These are phyloP conservation scores for Acrobasis consociella DNA, from an alignment of 2,888 invertebrate species.

Conservation along the genomic window DNA sequence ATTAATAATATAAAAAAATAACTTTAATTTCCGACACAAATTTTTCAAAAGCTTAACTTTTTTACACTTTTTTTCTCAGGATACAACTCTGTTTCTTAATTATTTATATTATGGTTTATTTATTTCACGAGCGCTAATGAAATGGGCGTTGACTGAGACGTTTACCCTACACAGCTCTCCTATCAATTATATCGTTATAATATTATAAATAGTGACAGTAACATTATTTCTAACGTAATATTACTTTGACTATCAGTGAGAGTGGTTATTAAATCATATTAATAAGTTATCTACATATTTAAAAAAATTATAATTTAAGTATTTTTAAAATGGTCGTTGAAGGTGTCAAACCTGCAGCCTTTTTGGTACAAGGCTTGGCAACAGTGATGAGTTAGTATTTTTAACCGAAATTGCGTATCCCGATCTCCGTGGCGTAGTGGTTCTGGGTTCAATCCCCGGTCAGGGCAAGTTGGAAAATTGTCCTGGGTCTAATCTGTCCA, in stretches of 20 bases:
- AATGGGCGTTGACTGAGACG: neutral
- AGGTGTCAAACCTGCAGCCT: neutral
- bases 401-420: too few relatives aligned
- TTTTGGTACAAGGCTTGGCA: constrained; percentile 10
- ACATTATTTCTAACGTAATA: neutral
- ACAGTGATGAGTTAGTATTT: constrained; percentile 15
- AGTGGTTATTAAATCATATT: neutral
- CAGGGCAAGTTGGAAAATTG: too few relatives aligned
- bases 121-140: neutral
- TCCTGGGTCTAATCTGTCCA: too few relatives aligned
- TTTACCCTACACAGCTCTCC: neutral
- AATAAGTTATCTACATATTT: neutral
- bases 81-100: too few relatives aligned
- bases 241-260: neutral
- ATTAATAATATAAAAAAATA: too few relatives aligned
- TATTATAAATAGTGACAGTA: constrained; percentile 6
- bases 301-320: neutral
- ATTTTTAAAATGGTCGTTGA: constrained; percentile 6
- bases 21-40: too few relatives aligned
- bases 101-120: too few relatives aligned
- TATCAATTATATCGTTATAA: neutral
- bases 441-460: too few relatives aligned
- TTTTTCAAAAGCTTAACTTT: too few relatives aligned
- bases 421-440: too few relatives aligned
- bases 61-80: too few relatives aligned